A percentile compares a stretch with the other conserved stretches of the same genome.
Evolutionary conservation across 2,888 invertebrate species (phyloP).

Genomic region (Lathronympha strigana): DNA sequence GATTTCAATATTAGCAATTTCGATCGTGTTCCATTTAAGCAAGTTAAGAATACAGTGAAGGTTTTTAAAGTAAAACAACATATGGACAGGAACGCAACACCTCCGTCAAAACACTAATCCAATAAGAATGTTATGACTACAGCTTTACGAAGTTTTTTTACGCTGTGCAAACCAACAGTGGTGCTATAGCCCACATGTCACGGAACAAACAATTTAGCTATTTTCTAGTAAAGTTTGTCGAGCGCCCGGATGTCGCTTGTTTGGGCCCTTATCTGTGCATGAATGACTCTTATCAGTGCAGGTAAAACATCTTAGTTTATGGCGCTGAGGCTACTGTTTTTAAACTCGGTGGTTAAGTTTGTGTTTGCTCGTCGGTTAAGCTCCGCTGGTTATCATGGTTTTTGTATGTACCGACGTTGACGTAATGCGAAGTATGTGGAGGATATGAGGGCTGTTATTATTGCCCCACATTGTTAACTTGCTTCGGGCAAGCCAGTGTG

Average conservation of each 20-base stretch:
- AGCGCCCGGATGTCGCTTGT: slow-evolving; percentile 74
- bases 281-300: slow-evolving; percentile 73
- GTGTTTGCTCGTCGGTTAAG: slow-evolving; percentile 38
- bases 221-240: slow-evolving; percentile 58
- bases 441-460: slow-evolving; percentile 4
- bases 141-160: neutral
- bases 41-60: too few species aligned
- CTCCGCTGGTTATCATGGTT: slow-evolving; percentile 33
- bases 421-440: slow-evolving; percentile 27
- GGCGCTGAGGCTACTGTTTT: slow-evolving; percentile 66
- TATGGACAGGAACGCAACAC: neutral
- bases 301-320: slow-evolving; percentile 69
- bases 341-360: slow-evolving; percentile 44
- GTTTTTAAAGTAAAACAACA: too few species aligned
- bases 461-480: neutral
- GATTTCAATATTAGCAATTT: too few species aligned
- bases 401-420: slow-evolving; percentile 21
- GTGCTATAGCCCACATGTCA: slow-evolving; percentile 56
- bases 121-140: slow-evolving; percentile 2
- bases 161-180: slow-evolving; percentile 47
- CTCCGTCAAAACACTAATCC: neutral
- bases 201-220: slow-evolving; percentile 58
- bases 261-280: slow-evolving; percentile 70
- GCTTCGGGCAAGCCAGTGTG: neutral
- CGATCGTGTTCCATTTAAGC: too few species aligned